Percentiles rank a stretch among this genome's conserved stretches.
Conservation (phyloP, 2,888 invertebrate species). For the Ophion obscuratus region DNA sequence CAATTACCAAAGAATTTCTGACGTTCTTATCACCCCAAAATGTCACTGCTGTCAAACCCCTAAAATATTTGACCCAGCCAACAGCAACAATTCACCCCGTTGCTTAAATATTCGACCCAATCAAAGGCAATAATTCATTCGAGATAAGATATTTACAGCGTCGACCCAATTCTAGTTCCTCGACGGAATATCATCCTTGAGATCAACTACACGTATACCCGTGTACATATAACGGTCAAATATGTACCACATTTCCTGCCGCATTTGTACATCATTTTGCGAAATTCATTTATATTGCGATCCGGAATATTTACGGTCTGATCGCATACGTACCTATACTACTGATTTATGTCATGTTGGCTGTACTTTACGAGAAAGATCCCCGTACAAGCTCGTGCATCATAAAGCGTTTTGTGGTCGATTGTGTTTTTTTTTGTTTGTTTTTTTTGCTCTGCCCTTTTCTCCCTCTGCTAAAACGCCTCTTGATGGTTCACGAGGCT, state of each 20-base stretch:
- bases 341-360: slow-evolving; percentile 38
- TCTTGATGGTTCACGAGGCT: slow-evolving; percentile 52
- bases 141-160: neutral
- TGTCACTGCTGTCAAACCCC: neutral
- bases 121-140: neutral
- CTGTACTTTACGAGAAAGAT: slow-evolving; percentile 49
- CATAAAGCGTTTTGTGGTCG: slow-evolving; percentile 69
- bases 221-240: slow-evolving; percentile 4
- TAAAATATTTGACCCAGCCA: neutral
- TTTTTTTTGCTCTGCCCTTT: slow-evolving; percentile 64
- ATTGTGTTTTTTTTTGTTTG: slow-evolving; percentile 68
- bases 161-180: neutral
- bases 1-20: neutral
- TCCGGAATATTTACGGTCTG: slow-evolving; percentile 35
- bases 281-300: slow-evolving; percentile 45
- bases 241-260: slow-evolving; percentile 51
- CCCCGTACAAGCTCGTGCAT: slow-evolving; percentile 51
- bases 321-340: slow-evolving; percentile 39
- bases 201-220: neutral
- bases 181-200: neutral
- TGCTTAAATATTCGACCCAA: neutral
- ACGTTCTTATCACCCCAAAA: neutral
- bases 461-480: slow-evolving; percentile 49
- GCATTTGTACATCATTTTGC: slow-evolving; percentile 50
- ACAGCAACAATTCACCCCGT: neutral